A percentile compares a stretch with the other conserved stretches of the same genome.
Evolutionary conservation across 1,140 invertebrate genomes (phyloP).

Genomic region (Cepaea nemoralis): DNA sequence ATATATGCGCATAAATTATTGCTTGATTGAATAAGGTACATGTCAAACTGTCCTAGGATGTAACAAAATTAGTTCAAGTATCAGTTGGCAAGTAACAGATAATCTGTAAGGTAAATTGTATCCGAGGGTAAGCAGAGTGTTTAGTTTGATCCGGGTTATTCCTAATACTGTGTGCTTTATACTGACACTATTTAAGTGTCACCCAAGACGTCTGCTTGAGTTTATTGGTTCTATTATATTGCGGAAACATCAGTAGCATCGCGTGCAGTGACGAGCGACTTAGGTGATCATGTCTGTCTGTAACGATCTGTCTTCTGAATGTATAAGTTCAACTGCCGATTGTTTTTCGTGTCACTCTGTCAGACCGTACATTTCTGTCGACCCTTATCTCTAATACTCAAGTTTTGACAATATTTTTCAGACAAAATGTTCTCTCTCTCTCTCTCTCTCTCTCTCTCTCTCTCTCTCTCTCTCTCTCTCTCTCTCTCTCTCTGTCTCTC

Average conservation of each 20-base stretch:
- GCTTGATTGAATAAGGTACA: not conserved
- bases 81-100: not conserved
- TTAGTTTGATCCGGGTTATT: not conserved
- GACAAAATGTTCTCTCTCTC: not conserved
- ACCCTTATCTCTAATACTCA: no score
- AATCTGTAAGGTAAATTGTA: not conserved
- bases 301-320: no score
- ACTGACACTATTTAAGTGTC: not conserved
- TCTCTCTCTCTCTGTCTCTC: conserved; percentile 3
- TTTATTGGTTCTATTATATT: no score
- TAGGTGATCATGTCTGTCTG: no score
- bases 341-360: no score
- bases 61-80: not conserved
- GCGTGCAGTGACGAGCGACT: no score
- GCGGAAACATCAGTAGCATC: no score
- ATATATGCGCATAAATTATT: not conserved
- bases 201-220: not conserved
- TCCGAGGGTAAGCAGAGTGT: not conserved
- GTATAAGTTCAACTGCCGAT: no score
- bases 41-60: not conserved
- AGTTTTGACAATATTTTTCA: not conserved
- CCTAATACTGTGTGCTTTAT: not conserved
- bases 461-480: conserved; percentile 33
- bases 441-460: conserved; percentile 29
- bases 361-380: no score